Evolutionary conservation across 2,113 vertebrate species (phyloP).

Genomic region (Anhinga anhinga): DNA sequence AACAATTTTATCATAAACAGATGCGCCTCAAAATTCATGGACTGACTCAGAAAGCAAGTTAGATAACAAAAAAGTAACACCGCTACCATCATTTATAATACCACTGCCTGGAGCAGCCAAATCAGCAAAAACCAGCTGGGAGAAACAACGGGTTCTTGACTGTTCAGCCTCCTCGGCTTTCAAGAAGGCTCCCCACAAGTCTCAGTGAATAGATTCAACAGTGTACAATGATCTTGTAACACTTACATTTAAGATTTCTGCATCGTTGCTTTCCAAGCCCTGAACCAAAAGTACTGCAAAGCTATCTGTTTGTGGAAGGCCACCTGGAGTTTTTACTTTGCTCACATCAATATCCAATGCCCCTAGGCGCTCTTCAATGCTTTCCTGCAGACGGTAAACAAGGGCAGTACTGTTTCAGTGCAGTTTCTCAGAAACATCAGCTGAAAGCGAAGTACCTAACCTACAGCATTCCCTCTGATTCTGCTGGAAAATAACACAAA

Average conservation of each 20-base stretch:
- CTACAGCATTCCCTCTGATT: not conserved
- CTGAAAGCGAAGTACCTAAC: not conserved
- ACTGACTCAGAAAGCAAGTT: not conserved
- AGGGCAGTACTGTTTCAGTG: not conserved
- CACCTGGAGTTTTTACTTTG: slow-evolving; percentile 75
- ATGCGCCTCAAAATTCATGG: not conserved
- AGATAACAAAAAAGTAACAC: not conserved
- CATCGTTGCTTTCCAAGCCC: slow-evolving; percentile 92
- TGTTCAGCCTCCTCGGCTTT: fast-evolving
- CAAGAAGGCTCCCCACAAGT: not conserved
- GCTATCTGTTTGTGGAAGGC: slow-evolving; percentile 86
- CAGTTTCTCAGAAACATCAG: not conserved
- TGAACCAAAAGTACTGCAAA: slow-evolving; percentile 91
- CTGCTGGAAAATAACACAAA: not conserved
- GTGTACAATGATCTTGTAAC: not conserved
- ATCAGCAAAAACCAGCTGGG: not conserved
- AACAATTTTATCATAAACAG: not conserved
- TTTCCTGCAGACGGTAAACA: slow-evolving; percentile 74
- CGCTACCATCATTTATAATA: not conserved
- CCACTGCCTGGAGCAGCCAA: not conserved
- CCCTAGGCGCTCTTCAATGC: slow-evolving; percentile 90
- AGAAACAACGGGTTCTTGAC: not conserved
- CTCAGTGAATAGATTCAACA: not conserved
- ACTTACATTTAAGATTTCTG: slow-evolving; percentile 90
- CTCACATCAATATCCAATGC: slow-evolving; percentile 82